phyloP scores from a whole-genome alignment of 2,797 vertebrate species.

The Poecilia velifera region DNA sequence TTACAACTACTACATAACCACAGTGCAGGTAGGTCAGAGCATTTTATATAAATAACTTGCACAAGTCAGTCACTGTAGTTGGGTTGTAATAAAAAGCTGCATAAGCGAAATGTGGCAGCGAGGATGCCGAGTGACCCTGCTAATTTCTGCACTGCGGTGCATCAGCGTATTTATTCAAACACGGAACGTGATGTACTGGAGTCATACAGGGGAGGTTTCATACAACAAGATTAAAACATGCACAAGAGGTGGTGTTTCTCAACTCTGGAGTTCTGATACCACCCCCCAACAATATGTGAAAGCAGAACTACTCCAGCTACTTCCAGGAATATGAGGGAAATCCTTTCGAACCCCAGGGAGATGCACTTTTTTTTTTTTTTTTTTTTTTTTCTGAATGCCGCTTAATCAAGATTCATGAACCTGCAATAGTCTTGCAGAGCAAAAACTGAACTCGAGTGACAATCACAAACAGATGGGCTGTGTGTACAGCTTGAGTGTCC shows the following conservation, averaged over 20 bases:
- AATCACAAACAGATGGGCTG: slow-evolving; percentile 66
- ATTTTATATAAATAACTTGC: neutral
- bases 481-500: slow-evolving; percentile 16
- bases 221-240: slow-evolving; percentile 42
- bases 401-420: slow-evolving; percentile 33
- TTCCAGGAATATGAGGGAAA: slow-evolving; percentile 36
- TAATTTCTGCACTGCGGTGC: slow-evolving; percentile 15
- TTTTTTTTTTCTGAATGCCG: neutral
- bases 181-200: slow-evolving; percentile 49
- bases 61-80: neutral
- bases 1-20: slow-evolving; percentile 1
- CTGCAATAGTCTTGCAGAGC: slow-evolving; percentile 29
- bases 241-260: slow-evolving; percentile 28
- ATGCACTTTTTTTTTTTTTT: slow-evolving; percentile 13
- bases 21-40: neutral
- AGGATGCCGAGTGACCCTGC: slow-evolving; percentile 9
- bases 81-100: slow-evolving; percentile 21
- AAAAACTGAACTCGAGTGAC: slow-evolving; percentile 38
- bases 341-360: slow-evolving; percentile 23
- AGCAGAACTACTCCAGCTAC: slow-evolving; percentile 24
- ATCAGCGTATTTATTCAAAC: slow-evolving; percentile 44
- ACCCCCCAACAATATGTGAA: slow-evolving; percentile 22
- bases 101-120: neutral
- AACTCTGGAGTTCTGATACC: slow-evolving; percentile 33
- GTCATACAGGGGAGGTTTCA: slow-evolving; percentile 41